Base-by-base conservation (phyloP, 2,113 vertebrate genomes). In the Brienomyrus brachyistius region DNA sequence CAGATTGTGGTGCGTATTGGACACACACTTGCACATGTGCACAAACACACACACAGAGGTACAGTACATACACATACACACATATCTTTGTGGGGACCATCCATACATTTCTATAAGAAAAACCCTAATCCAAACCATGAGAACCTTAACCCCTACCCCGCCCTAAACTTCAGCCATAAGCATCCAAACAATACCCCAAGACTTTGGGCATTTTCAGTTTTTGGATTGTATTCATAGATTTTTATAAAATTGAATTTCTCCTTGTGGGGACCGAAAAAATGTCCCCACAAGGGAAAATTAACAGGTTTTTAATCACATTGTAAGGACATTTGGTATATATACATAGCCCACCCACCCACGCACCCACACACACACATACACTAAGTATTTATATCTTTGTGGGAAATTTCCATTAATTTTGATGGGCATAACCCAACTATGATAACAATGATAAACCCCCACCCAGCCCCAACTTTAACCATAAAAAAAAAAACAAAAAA, bases 41-140 rank as follows among this genome's bases (percentile, higher is more conserved):
- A 95, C 93, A 94, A 92, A 95, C 94, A 95, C 21, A 95, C 40
- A 45, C 45, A 47, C 43, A 48, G 15, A 48, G 17, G 40, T 45
- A 48, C 40, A 45, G 40, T 21, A 48, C 40, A 45, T 19, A 2
- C n/a, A 86, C 27, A 86, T n/a, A 80, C 50, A 82, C 5, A 66
- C 4, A 62, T 62, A 66, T 66, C 62, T 27, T 66, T 66, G 62
- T 66, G 62, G n/a, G 62, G 9, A 66, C 62, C 9, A 9, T 62
- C 59, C 23, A 62, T n/a, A n/a, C 59, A 66, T 66, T 27, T 66
- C 23, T 66, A 27, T 27, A n/a, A 31, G 59, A 27, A 66, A 66
- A 66, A 11, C 62, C 21, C 7, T 62, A 62, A 62, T 62, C 59
- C 59, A 23, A 66, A 27, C n/a, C 27, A 66, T 31, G n/a, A 27